These are phyloP conservation scores for Nixonia krombeini DNA, from an alignment of 1,140 invertebrate genomes.

Conservation along the genomic window DNA sequence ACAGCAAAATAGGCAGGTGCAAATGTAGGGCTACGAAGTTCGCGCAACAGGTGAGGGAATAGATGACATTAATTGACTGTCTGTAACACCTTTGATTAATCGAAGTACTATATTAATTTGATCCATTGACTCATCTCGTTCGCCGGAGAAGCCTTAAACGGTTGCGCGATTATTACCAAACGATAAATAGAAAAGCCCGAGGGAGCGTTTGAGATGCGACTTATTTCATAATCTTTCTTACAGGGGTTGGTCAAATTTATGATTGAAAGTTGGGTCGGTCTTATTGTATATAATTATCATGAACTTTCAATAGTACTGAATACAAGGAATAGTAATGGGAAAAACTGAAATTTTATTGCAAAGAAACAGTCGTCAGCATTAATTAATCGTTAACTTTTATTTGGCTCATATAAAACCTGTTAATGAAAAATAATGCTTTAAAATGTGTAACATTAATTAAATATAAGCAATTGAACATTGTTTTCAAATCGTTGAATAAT, in stretches of 20 bases:
- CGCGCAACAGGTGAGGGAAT: conserved; percentile 66
- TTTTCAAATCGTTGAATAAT: too few relatives aligned
- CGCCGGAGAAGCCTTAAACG: conserved; percentile 28
- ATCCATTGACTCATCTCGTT: conserved; percentile 21
- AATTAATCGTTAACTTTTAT: too few relatives aligned
- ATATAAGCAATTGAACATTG: too few relatives aligned
- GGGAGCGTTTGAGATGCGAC: neutral
- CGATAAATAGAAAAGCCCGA: conserved; percentile 17
- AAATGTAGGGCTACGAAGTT: too few relatives aligned
- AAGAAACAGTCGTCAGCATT: neutral
- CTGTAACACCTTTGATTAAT: conserved; percentile 57
- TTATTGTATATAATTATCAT: neutral
- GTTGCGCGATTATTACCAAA: conserved; percentile 55
- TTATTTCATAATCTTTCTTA: neutral
- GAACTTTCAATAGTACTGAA: too few relatives aligned
- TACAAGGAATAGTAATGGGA: too few relatives aligned
- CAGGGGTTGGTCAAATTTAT: too few relatives aligned
- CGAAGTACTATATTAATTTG: conserved; percentile 54
- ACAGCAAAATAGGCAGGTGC: conserved; percentile 28
- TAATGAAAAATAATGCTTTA: too few relatives aligned
- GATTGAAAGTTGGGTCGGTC: neutral
- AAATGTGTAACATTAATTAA: too few relatives aligned
- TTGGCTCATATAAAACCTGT: too few relatives aligned
- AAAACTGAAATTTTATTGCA: neutral
- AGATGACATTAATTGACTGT: conserved; percentile 56